Evolutionary conservation across 2,113 vertebrate genomes (phyloP), one percentile per base, ranked within the genome.

Genomic region (Oplegnathus fasciatus): DNA sequence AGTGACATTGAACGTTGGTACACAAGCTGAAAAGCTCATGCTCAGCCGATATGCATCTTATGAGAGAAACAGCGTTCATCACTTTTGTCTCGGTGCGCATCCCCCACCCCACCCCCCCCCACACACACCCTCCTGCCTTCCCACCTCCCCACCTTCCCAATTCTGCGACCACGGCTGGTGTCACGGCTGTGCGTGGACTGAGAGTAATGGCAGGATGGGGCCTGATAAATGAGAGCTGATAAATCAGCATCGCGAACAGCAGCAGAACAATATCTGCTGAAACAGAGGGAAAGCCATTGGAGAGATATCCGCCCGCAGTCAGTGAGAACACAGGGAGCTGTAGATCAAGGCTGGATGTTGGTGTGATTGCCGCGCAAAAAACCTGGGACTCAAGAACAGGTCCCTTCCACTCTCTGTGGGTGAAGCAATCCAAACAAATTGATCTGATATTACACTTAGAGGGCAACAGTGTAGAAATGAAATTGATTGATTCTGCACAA

Each of bases 161-260:
- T 65, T 72, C 77, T 58, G 79, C 58, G 85, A 74, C 92, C 89
- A 26, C 57, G 9, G n/a, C n/a, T n/a, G n/a, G 86, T 86, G 90
- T 88, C 86, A 89, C 18, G 62, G 78, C 61, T 69, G 69, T 75
- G 82, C 52, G 82, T 50, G 84, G 86, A 89, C 86, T 65, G 84
- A 90, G 89, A 92, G 80, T 90, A 88, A 93, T 82, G 81, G 88
- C 60, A 37, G 77, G 78, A 48, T 9, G 82, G 81, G 85, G 75
- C 71, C 88, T 92, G 92, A 92, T 92, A 87, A 93, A 94, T 80
- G 85, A 84, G 86, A 54, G 69, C 72, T 75, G 86, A 93, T 94
- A 86, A 92, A 94, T 93, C 92, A 90, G 91, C 37, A 71, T 86
- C 57, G 13, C 20, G 30, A 82, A 87, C 88, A 82, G 88, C 82